A percentile compares a stretch with the other conserved stretches of the same genome.
Evolutionary conservation across 1,140 invertebrate genomes (phyloP).

Genomic region (Brachionus koreanus): DNA sequence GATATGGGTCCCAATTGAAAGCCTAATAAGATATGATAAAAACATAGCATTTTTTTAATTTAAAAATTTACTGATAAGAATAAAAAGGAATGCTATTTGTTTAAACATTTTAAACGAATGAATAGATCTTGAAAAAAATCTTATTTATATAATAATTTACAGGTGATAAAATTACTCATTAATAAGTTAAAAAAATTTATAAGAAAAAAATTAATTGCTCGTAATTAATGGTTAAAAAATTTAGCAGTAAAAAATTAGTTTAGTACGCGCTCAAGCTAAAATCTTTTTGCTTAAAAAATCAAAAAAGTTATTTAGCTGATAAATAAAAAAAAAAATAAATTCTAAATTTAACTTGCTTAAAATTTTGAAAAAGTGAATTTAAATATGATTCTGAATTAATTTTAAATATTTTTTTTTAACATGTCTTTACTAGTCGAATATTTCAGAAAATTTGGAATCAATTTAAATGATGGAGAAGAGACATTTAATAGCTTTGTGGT

Average conservation of each 20-base stretch:
- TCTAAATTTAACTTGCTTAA: too few relatives aligned
- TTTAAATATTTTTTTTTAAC: too few relatives aligned
- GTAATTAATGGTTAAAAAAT: too few relatives aligned
- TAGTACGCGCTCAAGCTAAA: too few relatives aligned
- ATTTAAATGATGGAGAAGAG: not conserved
- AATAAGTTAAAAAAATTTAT: too few relatives aligned
- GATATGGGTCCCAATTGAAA: not conserved
- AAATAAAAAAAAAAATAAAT: not conserved
- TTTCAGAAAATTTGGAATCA: slow-evolving; percentile 33
- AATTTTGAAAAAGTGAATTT: not conserved
- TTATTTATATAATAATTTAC: not conserved
- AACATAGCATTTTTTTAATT: too few relatives aligned
- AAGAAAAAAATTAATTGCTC: too few relatives aligned
- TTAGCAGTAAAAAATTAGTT: too few relatives aligned
- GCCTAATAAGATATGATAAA: too few relatives aligned
- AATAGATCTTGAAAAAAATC: not conserved
- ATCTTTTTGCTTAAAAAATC: too few relatives aligned
- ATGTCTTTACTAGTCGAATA: not conserved
- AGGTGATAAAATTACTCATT: not conserved
- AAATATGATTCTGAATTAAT: not conserved
- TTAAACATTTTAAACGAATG: not conserved
- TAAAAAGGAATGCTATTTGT: not conserved
- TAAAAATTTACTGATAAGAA: not conserved
- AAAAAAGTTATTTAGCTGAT: too few relatives aligned
- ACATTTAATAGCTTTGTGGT: not conserved